Conservation (phyloP, 1,140 invertebrate species). For the Monomorium pharaonis region DNA sequence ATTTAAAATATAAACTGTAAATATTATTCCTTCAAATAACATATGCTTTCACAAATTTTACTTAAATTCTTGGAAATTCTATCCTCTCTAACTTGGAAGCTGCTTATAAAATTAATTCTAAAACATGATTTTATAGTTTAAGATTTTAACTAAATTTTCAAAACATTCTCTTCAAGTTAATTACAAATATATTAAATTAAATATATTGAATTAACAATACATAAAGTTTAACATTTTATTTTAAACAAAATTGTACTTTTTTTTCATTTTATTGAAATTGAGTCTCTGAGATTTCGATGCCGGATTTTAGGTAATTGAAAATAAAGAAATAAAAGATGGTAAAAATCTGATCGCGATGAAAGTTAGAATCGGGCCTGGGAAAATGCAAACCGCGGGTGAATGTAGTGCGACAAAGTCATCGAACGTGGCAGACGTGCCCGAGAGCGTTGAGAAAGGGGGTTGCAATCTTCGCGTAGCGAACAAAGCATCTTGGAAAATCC, state of each 20-base stretch:
- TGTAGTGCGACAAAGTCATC: conserved; percentile 28
- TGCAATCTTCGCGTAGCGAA: conserved; percentile 44
- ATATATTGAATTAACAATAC: background rate
- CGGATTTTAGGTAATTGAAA: background rate
- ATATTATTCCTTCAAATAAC: no score
- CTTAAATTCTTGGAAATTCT: background rate
- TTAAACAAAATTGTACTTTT: background rate
- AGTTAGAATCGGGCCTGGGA: background rate
- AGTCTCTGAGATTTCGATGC: background rate
- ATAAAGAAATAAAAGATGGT: background rate
- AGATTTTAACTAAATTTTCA: background rate
- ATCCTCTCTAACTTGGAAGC: background rate
- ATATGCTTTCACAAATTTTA: background rate
- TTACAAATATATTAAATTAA: no score
- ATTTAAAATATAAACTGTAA: no score
- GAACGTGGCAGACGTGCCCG: conserved; percentile 22
- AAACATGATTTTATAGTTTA: no score
- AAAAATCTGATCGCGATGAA: background rate
- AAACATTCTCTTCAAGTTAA: no score
- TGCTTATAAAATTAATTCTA: background rate
- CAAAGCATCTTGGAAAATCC: conserved; percentile 59
- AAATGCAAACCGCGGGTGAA: background rate
- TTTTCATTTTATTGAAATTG: background rate
- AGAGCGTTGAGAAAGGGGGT: background rate
- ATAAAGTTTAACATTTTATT: background rate